A percentile compares a stretch with the other conserved stretches of the same genome.
Conservation (phyloP, 2,113 vertebrate species). For the Chlorodrepanis virens region DNA sequence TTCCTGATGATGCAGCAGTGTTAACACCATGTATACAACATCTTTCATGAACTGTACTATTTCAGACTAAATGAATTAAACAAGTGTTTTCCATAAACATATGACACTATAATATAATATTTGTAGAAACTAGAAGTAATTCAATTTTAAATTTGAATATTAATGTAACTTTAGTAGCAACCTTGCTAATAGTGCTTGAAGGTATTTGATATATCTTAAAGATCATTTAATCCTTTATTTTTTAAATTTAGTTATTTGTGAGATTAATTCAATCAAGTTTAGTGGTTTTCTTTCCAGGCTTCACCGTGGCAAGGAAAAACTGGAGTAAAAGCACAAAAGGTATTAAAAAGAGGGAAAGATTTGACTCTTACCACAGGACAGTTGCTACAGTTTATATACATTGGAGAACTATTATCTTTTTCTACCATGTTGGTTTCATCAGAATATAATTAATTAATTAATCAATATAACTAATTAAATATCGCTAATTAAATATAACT, state of each 20-base stretch:
- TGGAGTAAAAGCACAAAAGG: background rate
- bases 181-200: background rate
- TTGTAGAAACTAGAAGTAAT: constrained; percentile 38
- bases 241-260: background rate
- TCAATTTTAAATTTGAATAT: constrained; percentile 2
- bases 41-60: constrained; percentile 49
- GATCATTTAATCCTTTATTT: background rate
- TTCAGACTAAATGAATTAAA: constrained; percentile 31
- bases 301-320: background rate
- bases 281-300: background rate
- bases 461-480: too few species aligned
- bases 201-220: background rate
- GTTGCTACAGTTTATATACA: background rate
- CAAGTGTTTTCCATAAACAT: constrained; percentile 31
- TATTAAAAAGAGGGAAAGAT: background rate
- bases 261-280: background rate
- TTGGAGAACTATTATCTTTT: background rate
- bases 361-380: background rate
- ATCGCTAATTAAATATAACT: too few species aligned
- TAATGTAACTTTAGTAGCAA: background rate
- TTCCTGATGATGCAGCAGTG: background rate
- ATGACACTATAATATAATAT: constrained; percentile 30
- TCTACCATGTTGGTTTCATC: background rate
- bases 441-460: background rate
- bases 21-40: constrained; percentile 20